Percentiles rank a stretch among this genome's conserved stretches.
Evolutionary conservation across 2,888 invertebrate genomes (phyloP).

Genomic region (Apamea sordens): DNA sequence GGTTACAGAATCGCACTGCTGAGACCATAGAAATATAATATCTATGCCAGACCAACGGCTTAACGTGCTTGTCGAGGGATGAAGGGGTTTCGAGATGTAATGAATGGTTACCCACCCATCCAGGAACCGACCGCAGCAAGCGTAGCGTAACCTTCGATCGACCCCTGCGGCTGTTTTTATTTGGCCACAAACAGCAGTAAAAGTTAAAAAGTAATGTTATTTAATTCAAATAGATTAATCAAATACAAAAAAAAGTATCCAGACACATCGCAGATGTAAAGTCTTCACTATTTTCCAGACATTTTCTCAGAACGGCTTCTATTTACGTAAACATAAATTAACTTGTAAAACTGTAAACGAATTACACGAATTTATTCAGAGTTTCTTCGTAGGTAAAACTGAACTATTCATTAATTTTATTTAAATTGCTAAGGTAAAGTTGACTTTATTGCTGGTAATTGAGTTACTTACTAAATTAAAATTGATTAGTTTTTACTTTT

Average conservation of each 20-base stretch:
- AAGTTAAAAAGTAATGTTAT: neutral
- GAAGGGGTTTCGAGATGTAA: neutral
- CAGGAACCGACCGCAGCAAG: neutral
- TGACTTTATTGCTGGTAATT: neutral
- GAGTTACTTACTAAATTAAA: neutral
- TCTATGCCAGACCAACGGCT: too few relatives aligned
- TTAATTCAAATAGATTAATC: constrained; percentile 1
- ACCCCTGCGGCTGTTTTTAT: neutral
- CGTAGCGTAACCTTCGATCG: neutral
- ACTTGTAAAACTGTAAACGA: constrained; percentile 36
- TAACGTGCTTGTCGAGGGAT: neutral
- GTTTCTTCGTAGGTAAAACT: constrained; percentile 4
- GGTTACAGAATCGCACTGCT: too few relatives aligned
- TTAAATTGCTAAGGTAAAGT: constrained; percentile 1
- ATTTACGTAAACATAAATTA: constrained; percentile 45
- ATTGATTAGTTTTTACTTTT: neutral
- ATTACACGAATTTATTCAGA: neutral
- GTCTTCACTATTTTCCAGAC: constrained; percentile 22
- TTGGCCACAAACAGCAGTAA: neutral
- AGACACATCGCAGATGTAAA: constrained; percentile 32
- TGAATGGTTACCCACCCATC: neutral
- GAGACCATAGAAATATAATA: neutral
- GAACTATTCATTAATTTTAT: neutral
- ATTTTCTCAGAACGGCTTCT: constrained; percentile 34
- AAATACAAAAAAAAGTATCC: constrained; percentile 3